phyloP scores from a whole-genome alignment of 2,888 invertebrate genomes.

The Eupeodes luniger region DNA sequence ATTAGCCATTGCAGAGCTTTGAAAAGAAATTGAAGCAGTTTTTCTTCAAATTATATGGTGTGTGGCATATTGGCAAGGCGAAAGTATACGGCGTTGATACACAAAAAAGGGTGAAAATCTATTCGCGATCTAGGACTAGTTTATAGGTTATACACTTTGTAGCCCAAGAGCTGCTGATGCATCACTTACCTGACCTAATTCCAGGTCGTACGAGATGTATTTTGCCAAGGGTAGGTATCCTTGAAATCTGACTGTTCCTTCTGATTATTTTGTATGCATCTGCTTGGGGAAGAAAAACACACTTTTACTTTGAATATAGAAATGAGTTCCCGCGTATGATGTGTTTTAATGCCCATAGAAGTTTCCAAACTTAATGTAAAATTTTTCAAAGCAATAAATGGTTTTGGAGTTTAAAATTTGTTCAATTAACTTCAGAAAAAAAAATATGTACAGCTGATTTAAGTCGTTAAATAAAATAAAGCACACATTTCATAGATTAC shows the following conservation, averaged over 20 bases:
- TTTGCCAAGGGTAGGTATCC: not conserved
- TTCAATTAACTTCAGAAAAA: no score
- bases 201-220: not conserved
- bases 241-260: slow-evolving; percentile 15
- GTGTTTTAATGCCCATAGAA: not conserved
- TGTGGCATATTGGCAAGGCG: not conserved
- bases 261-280: slow-evolving; percentile 10
- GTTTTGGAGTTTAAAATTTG: not conserved
- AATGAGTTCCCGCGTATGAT: not conserved
- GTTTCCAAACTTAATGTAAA: slow-evolving; percentile 22
- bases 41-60: not conserved
- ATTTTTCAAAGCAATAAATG: not conserved
- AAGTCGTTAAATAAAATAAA: no score
- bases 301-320: no score
- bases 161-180: slow-evolving; percentile 9
- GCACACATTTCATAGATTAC: no score
- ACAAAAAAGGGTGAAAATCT: not conserved
- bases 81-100: not conserved
- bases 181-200: not conserved
- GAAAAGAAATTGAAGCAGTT: slow-evolving; percentile 55
- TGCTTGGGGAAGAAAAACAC: not conserved
- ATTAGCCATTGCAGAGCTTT: slow-evolving; percentile 4
- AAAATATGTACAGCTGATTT: no score
- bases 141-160: not conserved
- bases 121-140: not conserved